Base-by-base conservation (phyloP, 2,888 invertebrate genomes). In the Cordilura impudica region DNA sequence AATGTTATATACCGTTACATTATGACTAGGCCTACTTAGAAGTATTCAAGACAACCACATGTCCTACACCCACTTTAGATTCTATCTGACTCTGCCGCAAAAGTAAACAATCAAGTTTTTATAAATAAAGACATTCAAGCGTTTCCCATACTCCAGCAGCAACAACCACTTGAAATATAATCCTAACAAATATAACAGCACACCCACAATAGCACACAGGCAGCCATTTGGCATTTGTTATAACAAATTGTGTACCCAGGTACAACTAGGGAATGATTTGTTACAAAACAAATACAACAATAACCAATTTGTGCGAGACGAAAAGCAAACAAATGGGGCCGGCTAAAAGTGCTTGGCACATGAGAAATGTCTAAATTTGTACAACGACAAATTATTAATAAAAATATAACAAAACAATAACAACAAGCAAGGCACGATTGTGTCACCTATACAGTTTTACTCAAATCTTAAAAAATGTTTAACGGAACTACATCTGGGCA, bases 191-290 rank as follows among this genome's bases (percentile, higher is more conserved):
- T 53, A 65, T 63, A 69, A 70, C 21, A 29, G 12, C n/a, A n/a
- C n/a, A n/a, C n/a, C n/a, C n/a, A n/a, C n/a, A n/a, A n/a, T 53
- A 16, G 69, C 21, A 8, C 19, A 43, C 39, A 6, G 39, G 56
- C 73, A 81, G 73, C 18, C 26, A 74, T 35, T 35, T 86, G 86
- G 83, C 84, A 83, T 84, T 86, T 87, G 85, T 86, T 86, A 83
- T 84, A 86, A 84, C 82, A 87, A 86, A 87, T 85, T 87, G 85
- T n/a, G 83, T 82, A 85, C 83, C 83, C 39, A 58, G 6, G 29
- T 3, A 35, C 19, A 29, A 35, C 31, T 8, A 45, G 51, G 6
- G 0, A 49, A 84, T 84, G 83, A 86, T 85, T 84, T 87, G 83
- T 79, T 83, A 82, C 81, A 82, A 83, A 84, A 83, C 75, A 63